These are phyloP conservation scores for Platichthys stellatus DNA, from an alignment of 2,113 vertebrate species.

Conservation along the genomic window DNA sequence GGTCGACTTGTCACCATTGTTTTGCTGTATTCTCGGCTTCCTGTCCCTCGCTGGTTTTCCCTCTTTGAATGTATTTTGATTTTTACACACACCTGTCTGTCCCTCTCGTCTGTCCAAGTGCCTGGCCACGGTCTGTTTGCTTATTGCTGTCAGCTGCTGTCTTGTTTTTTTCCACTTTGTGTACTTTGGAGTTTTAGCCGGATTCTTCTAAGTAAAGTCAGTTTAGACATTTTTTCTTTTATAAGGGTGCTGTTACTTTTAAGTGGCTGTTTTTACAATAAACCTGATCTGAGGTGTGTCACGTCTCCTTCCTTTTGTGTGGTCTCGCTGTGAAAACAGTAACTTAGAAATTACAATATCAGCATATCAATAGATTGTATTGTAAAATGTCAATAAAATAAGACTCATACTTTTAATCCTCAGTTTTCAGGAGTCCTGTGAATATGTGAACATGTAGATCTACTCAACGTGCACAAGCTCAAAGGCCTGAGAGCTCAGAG, in stretches of 20 bases:
- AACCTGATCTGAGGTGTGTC: slow-evolving; percentile 49
- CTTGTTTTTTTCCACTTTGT: slow-evolving; percentile 29
- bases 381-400: too few species aligned
- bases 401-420: too few species aligned
- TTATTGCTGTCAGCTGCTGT: slow-evolving; percentile 27
- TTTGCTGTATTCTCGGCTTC: slow-evolving; percentile 8
- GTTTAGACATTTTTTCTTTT: slow-evolving; percentile 18
- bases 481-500: too few species aligned
- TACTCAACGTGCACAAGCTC: too few species aligned
- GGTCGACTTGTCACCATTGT: neutral
- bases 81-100: neutral
- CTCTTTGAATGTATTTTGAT: slow-evolving; percentile 41
- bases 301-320: neutral
- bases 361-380: too few species aligned
- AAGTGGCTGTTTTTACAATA: slow-evolving; percentile 78
- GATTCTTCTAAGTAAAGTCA: slow-evolving; percentile 27
- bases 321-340: neutral
- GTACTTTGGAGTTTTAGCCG: slow-evolving; percentile 43
- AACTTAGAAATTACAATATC: neutral
- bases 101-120: slow-evolving; percentile 66
- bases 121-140: slow-evolving; percentile 59
- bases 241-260: slow-evolving; percentile 60
- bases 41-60: neutral
- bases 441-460: too few species aligned
- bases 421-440: too few species aligned